Conservation (phyloP, 2,888 invertebrate genomes). For the Megamerina dolium region DNA sequence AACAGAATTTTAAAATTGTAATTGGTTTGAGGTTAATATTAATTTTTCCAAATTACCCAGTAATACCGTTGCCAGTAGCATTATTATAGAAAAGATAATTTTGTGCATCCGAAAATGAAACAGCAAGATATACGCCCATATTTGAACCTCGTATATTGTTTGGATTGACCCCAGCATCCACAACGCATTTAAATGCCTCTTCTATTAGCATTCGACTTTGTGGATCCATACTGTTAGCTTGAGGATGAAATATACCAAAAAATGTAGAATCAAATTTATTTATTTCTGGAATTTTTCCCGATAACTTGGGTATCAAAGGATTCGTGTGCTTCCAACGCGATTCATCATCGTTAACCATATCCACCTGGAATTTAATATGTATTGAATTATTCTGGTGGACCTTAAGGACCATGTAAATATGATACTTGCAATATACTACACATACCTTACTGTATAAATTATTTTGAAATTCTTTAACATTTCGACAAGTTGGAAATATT, state of each 20-base stretch:
- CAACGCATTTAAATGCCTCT: conserved; percentile 69
- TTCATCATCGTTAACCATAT: conserved; percentile 71
- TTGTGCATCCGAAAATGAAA: conserved; percentile 66
- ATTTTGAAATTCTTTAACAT: conserved; percentile 57
- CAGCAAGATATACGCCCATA: conserved; percentile 70
- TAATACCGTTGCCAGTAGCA: conserved; percentile 53
- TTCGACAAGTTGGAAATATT: conserved; percentile 61
- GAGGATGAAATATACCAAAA: conserved; percentile 69
- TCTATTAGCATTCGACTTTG: conserved; percentile 73
- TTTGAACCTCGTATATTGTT: conserved; percentile 58
- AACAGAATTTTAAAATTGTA: no score
- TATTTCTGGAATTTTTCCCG: conserved; percentile 65
- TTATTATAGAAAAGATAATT: conserved; percentile 66
- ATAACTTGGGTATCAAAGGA: conserved; percentile 67
- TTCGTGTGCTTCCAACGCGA: conserved; percentile 69
- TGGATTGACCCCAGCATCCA: conserved; percentile 70
- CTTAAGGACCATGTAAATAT: no score
- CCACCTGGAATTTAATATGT: conserved; percentile 3
- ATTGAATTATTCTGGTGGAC: no score
- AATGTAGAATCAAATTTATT: conserved; percentile 71
- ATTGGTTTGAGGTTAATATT: no score
- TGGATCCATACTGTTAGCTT: conserved; percentile 71
- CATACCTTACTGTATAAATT: conserved; percentile 57
- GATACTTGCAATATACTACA: no score
- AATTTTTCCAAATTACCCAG: no score